phyloP scores from a whole-genome alignment of 2,113 vertebrate genomes.

The Limnothrissa miodon region DNA sequence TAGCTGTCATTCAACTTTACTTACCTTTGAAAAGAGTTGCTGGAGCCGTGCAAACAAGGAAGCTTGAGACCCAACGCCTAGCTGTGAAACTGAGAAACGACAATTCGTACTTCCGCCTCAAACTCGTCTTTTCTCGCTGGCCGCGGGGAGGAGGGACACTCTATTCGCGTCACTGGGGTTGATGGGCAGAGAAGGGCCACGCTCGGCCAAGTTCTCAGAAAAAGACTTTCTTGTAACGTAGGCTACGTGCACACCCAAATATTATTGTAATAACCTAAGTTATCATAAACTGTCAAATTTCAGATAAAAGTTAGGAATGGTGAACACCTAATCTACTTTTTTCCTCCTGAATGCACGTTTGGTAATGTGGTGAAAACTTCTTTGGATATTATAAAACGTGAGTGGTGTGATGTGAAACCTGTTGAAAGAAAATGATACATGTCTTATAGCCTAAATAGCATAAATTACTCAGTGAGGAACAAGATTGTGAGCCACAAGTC shows the following conservation, averaged over 20 bases:
- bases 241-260: background rate
- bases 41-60: conserved; percentile 42
- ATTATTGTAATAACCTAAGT: background rate
- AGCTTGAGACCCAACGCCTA: conserved; percentile 36
- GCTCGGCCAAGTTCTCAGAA: background rate
- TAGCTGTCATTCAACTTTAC: conserved; percentile 7
- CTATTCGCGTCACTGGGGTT: background rate
- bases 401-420: background rate
- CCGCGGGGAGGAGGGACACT: conserved; percentile 44
- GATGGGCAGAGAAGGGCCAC: background rate
- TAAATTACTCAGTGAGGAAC: background rate
- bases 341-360: background rate
- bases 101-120: conserved; percentile 63
- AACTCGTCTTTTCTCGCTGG: conserved; percentile 45
- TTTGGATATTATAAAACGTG: background rate
- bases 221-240: background rate
- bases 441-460: background rate
- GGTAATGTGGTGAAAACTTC: background rate
- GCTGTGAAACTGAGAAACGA: conserved; percentile 44
- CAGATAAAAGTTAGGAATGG: background rate
- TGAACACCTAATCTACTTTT: background rate
- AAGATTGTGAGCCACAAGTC: background rate
- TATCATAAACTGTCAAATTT: background rate
- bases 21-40: conserved; percentile 33
- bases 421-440: background rate